Evolutionary conservation across 2,797 vertebrate genomes (phyloP), one percentile per base, ranked within the genome.

Genomic region (Cottoperca gobio): DNA sequence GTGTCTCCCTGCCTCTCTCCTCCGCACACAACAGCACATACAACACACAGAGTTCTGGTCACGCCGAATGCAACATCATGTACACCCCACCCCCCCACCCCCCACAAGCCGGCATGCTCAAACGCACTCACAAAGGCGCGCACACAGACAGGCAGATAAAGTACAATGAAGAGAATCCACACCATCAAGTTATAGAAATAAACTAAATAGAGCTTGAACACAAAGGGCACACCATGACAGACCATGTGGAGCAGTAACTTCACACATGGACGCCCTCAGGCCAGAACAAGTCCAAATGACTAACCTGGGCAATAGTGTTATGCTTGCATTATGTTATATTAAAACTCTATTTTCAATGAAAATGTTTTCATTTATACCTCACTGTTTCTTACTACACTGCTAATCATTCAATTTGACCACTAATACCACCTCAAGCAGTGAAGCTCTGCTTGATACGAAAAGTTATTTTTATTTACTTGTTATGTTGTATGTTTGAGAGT

Each of bases 41-140:
- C 59, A 76, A 87, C 88, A 84, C 80, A 76, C 78, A 79, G 42
- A 77, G 74, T 71, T 77, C 71, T 69, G 78, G 68, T 85, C 74
- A 69, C 57, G 7, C 82, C 63, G 62, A 77, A 85, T 64, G 66
- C 78, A 68, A 65, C 62, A 86, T 80, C 74, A 78, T 63, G 63
- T 39, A 59, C 70, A 45, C 60, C 10, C 28, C 12, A 1, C 58
- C 50, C 40, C 13, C 14, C 4, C 55, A 5, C 4, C 49, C 24
- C 8, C 52, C 23, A 33, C n/a, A 53, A 70, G 11, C 57, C 73
- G 37, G 66, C 75, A 85, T 40, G 52, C 60, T 67, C 73, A 81
- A 57, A 84, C 40, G 50, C 37, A 85, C 69, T 68, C 77, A 88
- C 76, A 88, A 72, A 78, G 42, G 50, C 70, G 31, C 14, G 6